A percentile compares a stretch with the other conserved stretches of the same genome.
Evolutionary conservation across 2,797 vertebrate species (phyloP).

Genomic region (Falco berigora): DNA sequence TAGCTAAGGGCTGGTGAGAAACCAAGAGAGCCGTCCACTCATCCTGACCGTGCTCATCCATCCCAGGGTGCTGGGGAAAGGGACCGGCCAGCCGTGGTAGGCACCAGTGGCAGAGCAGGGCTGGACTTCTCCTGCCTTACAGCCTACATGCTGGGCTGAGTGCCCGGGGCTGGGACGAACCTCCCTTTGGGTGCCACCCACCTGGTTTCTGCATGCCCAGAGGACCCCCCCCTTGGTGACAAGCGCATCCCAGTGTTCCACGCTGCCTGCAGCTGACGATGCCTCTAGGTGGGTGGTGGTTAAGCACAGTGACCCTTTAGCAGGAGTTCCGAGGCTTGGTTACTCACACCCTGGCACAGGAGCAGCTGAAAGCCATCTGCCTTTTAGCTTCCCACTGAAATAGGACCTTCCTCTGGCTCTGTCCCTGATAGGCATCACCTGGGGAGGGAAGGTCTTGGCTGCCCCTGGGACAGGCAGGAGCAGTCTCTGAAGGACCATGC

Average conservation of each 20-base stretch:
- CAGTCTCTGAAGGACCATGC: fast-evolving
- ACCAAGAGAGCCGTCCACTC: not conserved
- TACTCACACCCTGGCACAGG: not conserved
- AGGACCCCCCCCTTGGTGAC: not conserved
- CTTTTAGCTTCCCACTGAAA: not conserved
- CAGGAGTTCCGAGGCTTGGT: not conserved
- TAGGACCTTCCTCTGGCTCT: not conserved
- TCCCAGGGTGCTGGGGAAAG: too few species aligned
- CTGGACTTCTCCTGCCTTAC: not conserved
- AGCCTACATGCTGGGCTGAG: not conserved
- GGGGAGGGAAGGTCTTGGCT: not conserved
- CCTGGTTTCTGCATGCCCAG: fast-evolving
- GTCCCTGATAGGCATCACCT: not conserved
- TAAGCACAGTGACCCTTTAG: not conserved
- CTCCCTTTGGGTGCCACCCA: not conserved
- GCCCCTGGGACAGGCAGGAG: not conserved
- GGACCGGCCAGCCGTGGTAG: fast-evolving
- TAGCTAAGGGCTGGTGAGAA: not conserved
- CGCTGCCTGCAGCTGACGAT: fast-evolving
- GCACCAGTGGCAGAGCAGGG: not conserved
- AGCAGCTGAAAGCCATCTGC: not conserved
- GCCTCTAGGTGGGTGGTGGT: fast-evolving
- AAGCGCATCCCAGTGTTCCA: fast-evolving
- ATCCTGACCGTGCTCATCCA: fast-evolving
- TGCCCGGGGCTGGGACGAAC: not conserved